These are phyloP conservation scores for Rhaphigaster nebulosa DNA, from an alignment of 2,888 invertebrate genomes.

Conservation along the genomic window DNA sequence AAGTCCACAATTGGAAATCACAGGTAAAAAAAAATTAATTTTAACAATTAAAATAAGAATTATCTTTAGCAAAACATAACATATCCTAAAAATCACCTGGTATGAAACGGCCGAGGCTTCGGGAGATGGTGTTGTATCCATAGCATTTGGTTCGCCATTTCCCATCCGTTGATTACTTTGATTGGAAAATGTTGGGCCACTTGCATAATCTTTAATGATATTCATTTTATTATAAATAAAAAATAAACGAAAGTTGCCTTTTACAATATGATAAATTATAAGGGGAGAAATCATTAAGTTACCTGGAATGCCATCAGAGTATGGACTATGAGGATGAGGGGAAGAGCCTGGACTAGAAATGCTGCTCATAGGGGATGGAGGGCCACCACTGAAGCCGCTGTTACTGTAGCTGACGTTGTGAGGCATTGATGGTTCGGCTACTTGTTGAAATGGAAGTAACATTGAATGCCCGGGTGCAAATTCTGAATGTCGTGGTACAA, in stretches of 20 bases:
- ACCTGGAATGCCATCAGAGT: constrained; percentile 79
- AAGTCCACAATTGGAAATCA: too few species aligned
- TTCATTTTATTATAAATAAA: background rate
- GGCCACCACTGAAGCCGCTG: constrained; percentile 80
- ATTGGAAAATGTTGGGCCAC: background rate
- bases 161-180: background rate
- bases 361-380: constrained; percentile 74
- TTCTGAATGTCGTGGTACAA: constrained; percentile 97
- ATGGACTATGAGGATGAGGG: constrained; percentile 77
- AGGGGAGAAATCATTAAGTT: background rate
- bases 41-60: too few species aligned
- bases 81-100: constrained; percentile 73
- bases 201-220: background rate
- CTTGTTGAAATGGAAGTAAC: constrained; percentile 87
- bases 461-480: constrained; percentile 89
- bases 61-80: too few species aligned
- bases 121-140: constrained; percentile 73
- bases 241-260: background rate
- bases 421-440: constrained; percentile 91
- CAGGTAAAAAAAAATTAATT: too few species aligned
- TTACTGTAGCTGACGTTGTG: constrained; percentile 91
- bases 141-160: constrained; percentile 66
- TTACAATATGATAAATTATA: background rate
- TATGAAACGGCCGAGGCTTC: constrained; percentile 88
- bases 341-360: constrained; percentile 66